Evolutionary conservation across 2,113 vertebrate genomes (phyloP), one percentile per base, ranked within the genome.

Genomic region (Leptodactylus fuscus): DNA sequence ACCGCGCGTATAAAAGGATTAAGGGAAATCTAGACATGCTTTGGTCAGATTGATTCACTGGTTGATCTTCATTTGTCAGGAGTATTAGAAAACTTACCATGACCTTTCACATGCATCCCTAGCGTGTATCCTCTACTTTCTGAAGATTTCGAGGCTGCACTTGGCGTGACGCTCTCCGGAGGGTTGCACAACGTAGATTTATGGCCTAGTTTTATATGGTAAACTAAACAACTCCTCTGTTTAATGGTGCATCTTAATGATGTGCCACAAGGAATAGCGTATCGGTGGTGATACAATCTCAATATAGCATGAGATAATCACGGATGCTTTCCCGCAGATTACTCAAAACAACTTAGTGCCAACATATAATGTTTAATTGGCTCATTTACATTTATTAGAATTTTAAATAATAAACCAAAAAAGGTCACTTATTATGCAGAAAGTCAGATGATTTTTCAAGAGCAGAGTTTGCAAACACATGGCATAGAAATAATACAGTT

Each of bases 31-130:
- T 80, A 27, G 2, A 32, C 7, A 74, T 77, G 46, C 32, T 87
- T 82, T 62, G 5, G 34, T 15, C 4, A 78, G 85, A 81, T 3
- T 29, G 5, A 86, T 88, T 87, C 87, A n/a, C 18, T 86, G 18
- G 53, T 88, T 81, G 6, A 70, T 83, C 41, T 87, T 81, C 9
- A 69, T 78, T 88, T 88, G 8, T 85, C 78, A 79, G 1, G 83
- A 22, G 7, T 5, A 27, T n/a, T 82, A 81, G 49, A n/a, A 86
- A 7, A 20, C 49, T 74, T 74, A 65, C 69, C 4, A 8, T 82
- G 20, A 78, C 3, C 1, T 87, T 89, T 88, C 51, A 74, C 79
- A 86, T 1, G 71, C 44, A 75, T 65, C 55, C 51, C 36, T 87
- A 13, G 46, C 79, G 87, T 77, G 20, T 34, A 3, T 83, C 82